These are phyloP conservation scores for Auanema sp. DNA, from an alignment of 2,888 invertebrate genomes.

Conservation along the genomic window DNA sequence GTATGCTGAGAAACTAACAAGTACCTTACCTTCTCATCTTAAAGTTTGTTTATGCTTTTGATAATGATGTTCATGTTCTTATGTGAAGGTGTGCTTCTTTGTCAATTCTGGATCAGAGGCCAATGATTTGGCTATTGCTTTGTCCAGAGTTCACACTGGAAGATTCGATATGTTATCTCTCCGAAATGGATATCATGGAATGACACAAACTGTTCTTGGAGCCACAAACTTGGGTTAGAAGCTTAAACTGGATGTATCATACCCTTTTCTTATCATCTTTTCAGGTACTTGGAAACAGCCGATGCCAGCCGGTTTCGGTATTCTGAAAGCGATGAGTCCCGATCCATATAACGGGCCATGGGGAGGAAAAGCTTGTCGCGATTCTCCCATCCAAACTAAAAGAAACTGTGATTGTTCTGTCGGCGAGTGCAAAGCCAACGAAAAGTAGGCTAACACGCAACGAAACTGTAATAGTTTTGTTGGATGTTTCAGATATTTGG, in stretches of 20 bases:
- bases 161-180: constrained; percentile 80
- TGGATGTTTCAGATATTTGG: constrained; percentile 71
- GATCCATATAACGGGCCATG: constrained; percentile 88
- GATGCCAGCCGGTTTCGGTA: constrained; percentile 56
- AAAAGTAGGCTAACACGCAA: constrained; percentile 64
- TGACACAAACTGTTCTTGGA: constrained; percentile 82
- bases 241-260: not conserved
- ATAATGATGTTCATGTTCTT: not conserved
- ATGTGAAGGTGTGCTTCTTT: constrained; percentile 79
- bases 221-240: constrained; percentile 74
- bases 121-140: constrained; percentile 86
- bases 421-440: constrained; percentile 75
- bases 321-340: constrained; percentile 79
- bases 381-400: constrained; percentile 73
- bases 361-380: constrained; percentile 85
- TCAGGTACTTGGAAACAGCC: constrained; percentile 74
- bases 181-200: constrained; percentile 86
- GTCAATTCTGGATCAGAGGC: constrained; percentile 97
- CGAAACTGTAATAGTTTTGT: not conserved
- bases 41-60: too few species aligned
- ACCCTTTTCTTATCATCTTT: constrained; percentile 1
- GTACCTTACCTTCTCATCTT: constrained; percentile 82
- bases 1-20: constrained; percentile 80
- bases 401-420: constrained; percentile 39
- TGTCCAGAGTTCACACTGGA: constrained; percentile 82